Conservation (phyloP, 2,888 invertebrate species). For the Amblyjoppa fuscipennis region DNA sequence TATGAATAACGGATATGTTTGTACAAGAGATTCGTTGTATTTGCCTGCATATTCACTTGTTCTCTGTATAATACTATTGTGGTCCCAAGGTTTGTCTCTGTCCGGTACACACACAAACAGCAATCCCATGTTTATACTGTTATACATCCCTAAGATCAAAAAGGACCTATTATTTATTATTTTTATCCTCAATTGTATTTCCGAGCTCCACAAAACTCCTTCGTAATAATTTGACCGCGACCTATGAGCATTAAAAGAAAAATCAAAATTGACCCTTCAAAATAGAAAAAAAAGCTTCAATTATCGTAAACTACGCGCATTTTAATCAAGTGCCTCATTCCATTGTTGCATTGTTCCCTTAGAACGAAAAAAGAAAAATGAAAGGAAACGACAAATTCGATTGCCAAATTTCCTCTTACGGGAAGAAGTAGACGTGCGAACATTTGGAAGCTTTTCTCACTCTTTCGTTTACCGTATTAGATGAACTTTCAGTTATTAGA, state of each 20-base stretch:
- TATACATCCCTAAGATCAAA: slow-evolving; percentile 29
- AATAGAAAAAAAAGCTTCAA: slow-evolving; percentile 3
- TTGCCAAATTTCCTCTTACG: slow-evolving; percentile 58
- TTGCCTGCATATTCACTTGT: slow-evolving; percentile 74
- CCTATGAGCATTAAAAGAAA: slow-evolving; percentile 35
- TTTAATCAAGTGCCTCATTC: slow-evolving; percentile 36
- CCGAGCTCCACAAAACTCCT: slow-evolving; percentile 23
- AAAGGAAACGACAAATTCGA: neutral
- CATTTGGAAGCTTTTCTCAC: slow-evolving; percentile 67
- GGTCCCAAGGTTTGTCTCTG: slow-evolving; percentile 58
- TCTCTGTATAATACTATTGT: slow-evolving; percentile 63
- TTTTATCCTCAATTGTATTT: slow-evolving; percentile 26
- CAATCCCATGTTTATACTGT: slow-evolving; percentile 41
- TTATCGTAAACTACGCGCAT: slow-evolving; percentile 1
- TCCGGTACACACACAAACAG: slow-evolving; percentile 60
- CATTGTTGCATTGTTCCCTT: slow-evolving; percentile 21
- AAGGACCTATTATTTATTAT: neutral
- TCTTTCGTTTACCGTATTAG: slow-evolving; percentile 60
- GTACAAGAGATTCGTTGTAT: slow-evolving; percentile 74
- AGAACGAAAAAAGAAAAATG: slow-evolving; percentile 22
- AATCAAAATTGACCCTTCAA: slow-evolving; percentile 7
- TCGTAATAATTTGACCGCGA: slow-evolving; percentile 39
- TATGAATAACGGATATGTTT: slow-evolving; percentile 66
- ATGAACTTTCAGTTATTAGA: slow-evolving; percentile 63
- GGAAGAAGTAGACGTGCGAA: slow-evolving; percentile 67